These are phyloP conservation scores for Pseudochaenichthys georgianus DNA, from an alignment of 2,797 vertebrate genomes.

Conservation along the genomic window DNA sequence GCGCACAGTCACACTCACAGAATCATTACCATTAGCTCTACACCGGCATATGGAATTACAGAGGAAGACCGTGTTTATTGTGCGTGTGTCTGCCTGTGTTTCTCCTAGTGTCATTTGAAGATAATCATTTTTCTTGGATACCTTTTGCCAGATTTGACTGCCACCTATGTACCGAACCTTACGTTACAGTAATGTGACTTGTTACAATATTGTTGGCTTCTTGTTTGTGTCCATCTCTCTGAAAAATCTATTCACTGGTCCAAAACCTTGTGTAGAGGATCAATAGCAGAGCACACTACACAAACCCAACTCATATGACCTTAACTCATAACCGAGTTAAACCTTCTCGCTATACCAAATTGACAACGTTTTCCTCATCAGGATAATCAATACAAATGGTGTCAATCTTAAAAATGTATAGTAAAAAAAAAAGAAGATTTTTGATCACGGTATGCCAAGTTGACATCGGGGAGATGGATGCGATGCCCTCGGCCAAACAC, in stretches of 20 bases:
- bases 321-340: too few relatives aligned
- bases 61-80: too few relatives aligned
- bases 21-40: too few relatives aligned
- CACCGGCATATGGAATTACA: too few relatives aligned
- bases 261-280: neutral
- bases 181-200: neutral
- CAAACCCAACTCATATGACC: neutral
- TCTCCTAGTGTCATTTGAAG: too few relatives aligned
- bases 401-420: neutral
- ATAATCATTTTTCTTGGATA: too few relatives aligned
- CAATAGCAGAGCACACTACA: neutral
- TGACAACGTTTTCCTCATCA: neutral
- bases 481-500: neutral
- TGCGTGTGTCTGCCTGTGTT: too few relatives aligned
- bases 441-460: neutral
- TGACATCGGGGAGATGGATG: neutral
- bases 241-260: neutral
- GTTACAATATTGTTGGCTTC: neutral
- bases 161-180: neutral
- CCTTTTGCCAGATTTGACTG: too few relatives aligned
- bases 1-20: too few relatives aligned
- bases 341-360: neutral
- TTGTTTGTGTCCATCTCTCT: neutral
- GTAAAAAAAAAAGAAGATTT: neutral
- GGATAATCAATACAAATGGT: neutral